phyloP scores from a whole-genome alignment of 2,797 vertebrate genomes.

The Leucoraja ocellata region DNA sequence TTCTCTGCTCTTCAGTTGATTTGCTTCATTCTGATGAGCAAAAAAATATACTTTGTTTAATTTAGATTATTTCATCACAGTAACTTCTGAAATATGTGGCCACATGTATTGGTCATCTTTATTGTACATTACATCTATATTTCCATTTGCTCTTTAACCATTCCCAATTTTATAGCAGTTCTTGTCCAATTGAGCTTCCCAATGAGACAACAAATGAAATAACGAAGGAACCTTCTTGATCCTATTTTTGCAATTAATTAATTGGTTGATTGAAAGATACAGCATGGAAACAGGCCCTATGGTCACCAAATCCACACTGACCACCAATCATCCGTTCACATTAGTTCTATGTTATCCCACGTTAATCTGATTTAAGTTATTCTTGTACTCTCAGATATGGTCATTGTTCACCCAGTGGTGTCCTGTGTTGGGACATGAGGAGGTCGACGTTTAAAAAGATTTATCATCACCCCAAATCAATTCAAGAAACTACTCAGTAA shows the following conservation, averaged over 20 bases:
- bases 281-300: too few species aligned
- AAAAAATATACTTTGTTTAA: not conserved
- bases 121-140: not conserved
- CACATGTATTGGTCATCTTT: not conserved
- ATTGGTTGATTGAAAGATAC: too few species aligned
- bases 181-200: not conserved
- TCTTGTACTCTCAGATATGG: not conserved
- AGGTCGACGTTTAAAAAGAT: not conserved
- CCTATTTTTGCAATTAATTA: not conserved
- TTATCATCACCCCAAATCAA: not conserved
- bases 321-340: too few species aligned
- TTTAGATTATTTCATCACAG: not conserved
- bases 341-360: too few species aligned
- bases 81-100: not conserved
- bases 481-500: not conserved
- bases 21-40: slow-evolving; percentile 50
- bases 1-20: slow-evolving; percentile 50
- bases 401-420: not conserved
- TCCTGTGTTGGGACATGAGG: too few species aligned
- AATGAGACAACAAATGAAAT: not conserved
- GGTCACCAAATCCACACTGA: too few species aligned
- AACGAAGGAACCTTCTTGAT: not conserved
- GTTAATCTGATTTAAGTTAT: not conserved
- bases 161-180: not conserved
- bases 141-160: not conserved